Conservation (phyloP, 2,797 vertebrate genomes). For the Menidia menidia region DNA sequence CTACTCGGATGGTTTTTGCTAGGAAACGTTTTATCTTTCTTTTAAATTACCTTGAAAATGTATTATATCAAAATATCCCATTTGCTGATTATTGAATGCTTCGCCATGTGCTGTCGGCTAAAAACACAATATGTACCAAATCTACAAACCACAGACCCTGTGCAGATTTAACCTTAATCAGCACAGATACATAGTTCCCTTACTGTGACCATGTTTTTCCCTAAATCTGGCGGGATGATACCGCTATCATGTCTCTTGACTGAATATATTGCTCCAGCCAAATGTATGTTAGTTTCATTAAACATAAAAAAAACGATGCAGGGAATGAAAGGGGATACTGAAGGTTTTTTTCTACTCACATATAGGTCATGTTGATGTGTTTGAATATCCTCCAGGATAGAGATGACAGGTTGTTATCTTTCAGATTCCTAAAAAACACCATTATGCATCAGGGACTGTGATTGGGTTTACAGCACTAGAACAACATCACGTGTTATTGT, state of each 20-base stretch:
- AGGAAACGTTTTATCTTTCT: too few species aligned
- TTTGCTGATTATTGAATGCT: too few species aligned
- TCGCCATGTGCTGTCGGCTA: too few species aligned
- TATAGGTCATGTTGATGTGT: slow-evolving; percentile 92
- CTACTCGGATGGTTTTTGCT: too few species aligned
- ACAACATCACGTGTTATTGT: slow-evolving; percentile 12
- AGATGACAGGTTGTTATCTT: slow-evolving; percentile 94
- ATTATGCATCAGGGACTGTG: slow-evolving; percentile 33
- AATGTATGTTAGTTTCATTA: background rate
- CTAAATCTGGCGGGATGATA: background rate
- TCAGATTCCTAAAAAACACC: slow-evolving; percentile 91
- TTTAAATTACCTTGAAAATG: too few species aligned
- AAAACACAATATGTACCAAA: too few species aligned
- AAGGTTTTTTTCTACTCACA: slow-evolving; percentile 87
- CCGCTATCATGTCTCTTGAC: background rate
- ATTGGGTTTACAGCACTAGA: slow-evolving; percentile 20
- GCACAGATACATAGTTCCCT: too few species aligned
- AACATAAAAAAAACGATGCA: too few species aligned
- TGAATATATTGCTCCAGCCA: background rate
- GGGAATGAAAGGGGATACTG: slow-evolving; percentile 4
- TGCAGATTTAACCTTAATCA: too few species aligned
- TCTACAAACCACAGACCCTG: too few species aligned
- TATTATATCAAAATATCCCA: too few species aligned
- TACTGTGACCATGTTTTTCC: too few species aligned
- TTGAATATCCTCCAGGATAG: slow-evolving; percentile 93